Conservation (phyloP, 2,113 vertebrate genomes). For the Cyphotilapia sp. region DNA sequence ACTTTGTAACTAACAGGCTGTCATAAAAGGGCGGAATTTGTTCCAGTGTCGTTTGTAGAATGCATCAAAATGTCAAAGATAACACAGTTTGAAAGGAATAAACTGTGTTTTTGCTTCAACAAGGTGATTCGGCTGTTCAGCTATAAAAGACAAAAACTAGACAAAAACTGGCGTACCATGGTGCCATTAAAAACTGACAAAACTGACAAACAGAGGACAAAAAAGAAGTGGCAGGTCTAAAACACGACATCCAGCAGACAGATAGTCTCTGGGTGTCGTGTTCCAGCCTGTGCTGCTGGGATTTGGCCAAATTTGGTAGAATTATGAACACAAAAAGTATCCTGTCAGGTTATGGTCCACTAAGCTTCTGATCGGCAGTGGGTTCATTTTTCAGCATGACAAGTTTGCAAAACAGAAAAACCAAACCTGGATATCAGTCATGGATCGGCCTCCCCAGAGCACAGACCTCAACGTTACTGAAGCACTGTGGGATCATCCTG, state of each 20-base stretch:
- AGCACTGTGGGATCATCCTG: neutral
- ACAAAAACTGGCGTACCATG: neutral
- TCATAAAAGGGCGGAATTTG: neutral
- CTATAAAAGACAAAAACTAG: neutral
- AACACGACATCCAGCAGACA: fast-evolving
- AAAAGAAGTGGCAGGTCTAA: neutral
- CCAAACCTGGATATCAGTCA: fast-evolving
- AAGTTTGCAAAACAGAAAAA: neutral
- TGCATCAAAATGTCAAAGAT: neutral
- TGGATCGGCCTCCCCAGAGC: neutral
- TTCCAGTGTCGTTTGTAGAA: neutral
- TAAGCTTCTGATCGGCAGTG: neutral
- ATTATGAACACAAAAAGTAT: neutral
- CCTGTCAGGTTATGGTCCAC: neutral
- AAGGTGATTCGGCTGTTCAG: neutral
- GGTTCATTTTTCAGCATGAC: neutral
- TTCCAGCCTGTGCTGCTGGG: neutral
- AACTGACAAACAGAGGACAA: neutral
- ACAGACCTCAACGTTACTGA: neutral
- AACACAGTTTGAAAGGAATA: neutral
- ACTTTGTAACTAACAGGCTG: neutral
- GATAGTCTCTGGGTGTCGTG: fast-evolving
- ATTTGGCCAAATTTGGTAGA: neutral
- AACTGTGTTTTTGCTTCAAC: neutral
- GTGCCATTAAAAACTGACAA: neutral